These are phyloP conservation scores for Anniella stebbinsi DNA, from an alignment of 2,797 vertebrate species.

Conservation along the genomic window DNA sequence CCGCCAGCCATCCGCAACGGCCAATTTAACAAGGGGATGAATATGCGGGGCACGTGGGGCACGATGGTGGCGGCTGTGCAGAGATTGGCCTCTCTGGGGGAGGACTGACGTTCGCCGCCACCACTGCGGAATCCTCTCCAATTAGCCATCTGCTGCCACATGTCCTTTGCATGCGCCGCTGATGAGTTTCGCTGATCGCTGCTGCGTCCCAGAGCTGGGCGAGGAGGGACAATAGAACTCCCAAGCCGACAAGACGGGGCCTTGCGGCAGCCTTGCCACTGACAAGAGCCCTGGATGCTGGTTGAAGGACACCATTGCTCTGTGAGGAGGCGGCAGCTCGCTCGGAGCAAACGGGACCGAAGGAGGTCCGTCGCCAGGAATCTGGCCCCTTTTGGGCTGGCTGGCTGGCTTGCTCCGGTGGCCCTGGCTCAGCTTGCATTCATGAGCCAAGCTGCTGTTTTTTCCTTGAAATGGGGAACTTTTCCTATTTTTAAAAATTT, in stretches of 20 bases:
- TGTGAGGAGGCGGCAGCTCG: fast-evolving
- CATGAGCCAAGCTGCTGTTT: too few species aligned
- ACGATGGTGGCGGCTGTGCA: neutral
- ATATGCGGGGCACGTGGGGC: neutral
- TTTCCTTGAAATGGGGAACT: too few species aligned
- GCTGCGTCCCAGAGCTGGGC: neutral
- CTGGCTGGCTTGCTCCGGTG: too few species aligned
- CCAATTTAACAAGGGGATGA: constrained; percentile 22
- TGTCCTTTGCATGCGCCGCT: neutral
- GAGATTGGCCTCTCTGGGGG: neutral
- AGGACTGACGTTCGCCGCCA: neutral
- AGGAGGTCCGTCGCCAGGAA: too few species aligned
- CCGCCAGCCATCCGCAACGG: constrained; percentile 19
- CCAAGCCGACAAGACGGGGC: neutral
- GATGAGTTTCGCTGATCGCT: neutral
- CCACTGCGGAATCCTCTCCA: neutral
- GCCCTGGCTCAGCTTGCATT: too few species aligned
- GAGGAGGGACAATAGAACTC: neutral
- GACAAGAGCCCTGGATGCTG: neutral
- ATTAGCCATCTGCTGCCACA: neutral
- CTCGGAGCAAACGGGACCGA: too few species aligned
- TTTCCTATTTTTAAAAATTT: too few species aligned
- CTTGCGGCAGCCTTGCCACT: neutral
- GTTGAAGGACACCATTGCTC: neutral
- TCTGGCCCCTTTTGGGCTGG: too few species aligned